Conservation (phyloP, 2,888 invertebrate species). For the Orthosia cruda region DNA sequence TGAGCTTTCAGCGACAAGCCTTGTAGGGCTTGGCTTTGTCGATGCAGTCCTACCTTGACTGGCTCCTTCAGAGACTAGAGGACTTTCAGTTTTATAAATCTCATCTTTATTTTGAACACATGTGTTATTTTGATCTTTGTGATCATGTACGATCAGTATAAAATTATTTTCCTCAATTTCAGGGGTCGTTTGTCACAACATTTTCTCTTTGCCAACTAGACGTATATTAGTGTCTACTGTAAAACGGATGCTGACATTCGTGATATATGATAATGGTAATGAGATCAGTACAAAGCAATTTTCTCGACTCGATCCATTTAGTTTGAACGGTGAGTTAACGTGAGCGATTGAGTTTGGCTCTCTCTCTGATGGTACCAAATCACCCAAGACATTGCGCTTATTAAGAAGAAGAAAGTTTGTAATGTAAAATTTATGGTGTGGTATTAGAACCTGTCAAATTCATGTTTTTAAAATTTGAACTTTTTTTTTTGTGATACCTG, state of each 20-base stretch:
- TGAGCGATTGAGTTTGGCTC: conserved; percentile 54
- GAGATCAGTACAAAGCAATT: conserved; percentile 52
- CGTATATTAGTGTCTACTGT: conserved; percentile 2
- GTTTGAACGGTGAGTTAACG: conserved; percentile 53
- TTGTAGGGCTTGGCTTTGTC: too few species aligned
- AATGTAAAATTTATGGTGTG: background rate
- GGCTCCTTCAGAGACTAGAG: too few species aligned
- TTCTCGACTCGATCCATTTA: conserved; percentile 48
- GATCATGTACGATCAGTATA: too few species aligned
- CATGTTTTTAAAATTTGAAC: background rate
- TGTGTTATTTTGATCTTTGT: too few species aligned
- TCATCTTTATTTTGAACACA: too few species aligned
- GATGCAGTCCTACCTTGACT: too few species aligned
- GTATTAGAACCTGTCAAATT: conserved; percentile 1
- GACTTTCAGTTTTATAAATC: too few species aligned
- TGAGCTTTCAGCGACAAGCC: too few species aligned
- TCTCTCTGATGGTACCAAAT: conserved; percentile 26
- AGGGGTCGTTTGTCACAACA: conserved; percentile 30
- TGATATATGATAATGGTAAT: conserved; percentile 53
- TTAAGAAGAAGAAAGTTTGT: conserved; percentile 29
- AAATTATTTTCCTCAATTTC: conserved; percentile 18
- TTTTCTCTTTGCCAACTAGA: conserved; percentile 29
- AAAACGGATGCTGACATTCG: conserved; percentile 31
- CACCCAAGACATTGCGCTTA: conserved; percentile 22
- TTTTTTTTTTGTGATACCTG: too few species aligned